phyloP scores from a whole-genome alignment of 2,797 vertebrate species.

The Lacerta agilis region DNA sequence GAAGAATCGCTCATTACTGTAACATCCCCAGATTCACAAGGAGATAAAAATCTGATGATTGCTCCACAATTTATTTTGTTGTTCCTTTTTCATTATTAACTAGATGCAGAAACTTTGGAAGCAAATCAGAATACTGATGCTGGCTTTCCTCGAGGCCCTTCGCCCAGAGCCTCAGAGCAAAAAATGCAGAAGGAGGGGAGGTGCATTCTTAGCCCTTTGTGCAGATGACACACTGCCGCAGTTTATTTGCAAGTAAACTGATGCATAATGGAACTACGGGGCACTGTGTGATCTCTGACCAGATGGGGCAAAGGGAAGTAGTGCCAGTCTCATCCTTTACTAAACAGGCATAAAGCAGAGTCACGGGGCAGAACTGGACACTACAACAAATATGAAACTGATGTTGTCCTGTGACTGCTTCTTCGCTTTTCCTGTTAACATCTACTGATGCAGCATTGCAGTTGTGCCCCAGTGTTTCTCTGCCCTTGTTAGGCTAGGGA shows the following conservation, averaged over 20 bases:
- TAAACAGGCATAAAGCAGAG: neutral
- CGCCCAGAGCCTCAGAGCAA: no score
- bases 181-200: neutral
- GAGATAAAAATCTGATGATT: conserved; percentile 28
- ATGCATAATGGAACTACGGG: neutral
- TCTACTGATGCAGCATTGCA: neutral
- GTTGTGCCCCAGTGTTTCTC: neutral
- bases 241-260: neutral
- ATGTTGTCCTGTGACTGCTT: neutral
- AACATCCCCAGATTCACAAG: neutral
- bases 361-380: neutral
- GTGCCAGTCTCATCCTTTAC: neutral
- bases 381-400: neutral
- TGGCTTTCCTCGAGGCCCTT: neutral
- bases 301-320: neutral
- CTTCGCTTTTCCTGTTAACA: neutral
- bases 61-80: neutral
- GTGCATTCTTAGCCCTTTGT: neutral
- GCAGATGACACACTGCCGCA: neutral
- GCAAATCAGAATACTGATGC: neutral
- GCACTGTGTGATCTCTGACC: neutral
- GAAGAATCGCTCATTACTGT: neutral
- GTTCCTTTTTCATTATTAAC: conserved; percentile 3
- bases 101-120: neutral
- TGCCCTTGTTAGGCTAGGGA: neutral